Evolutionary conservation across 2,797 vertebrate genomes (phyloP).

Genomic region (Helarctos malayanus): DNA sequence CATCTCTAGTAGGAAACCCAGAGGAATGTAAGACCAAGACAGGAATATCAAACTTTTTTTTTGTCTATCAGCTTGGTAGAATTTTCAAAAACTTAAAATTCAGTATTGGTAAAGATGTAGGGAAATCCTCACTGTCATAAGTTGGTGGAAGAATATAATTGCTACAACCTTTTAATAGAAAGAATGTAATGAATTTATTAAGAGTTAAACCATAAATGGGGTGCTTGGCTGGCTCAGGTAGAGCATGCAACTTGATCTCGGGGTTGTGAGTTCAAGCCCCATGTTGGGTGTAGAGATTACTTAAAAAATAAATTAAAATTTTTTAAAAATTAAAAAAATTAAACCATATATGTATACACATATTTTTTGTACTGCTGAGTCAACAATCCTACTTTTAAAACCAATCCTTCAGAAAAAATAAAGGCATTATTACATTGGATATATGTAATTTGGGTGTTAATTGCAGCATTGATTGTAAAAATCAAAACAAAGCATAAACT

Average conservation of each 20-base stretch:
- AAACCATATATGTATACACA: background rate
- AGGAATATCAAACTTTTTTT: background rate
- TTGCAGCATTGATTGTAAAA: conserved; percentile 10
- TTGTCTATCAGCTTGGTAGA: background rate
- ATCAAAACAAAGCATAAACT: conserved; percentile 24
- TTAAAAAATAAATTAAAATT: background rate
- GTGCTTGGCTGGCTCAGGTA: background rate
- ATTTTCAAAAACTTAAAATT: conserved; percentile 29
- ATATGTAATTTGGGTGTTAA: background rate
- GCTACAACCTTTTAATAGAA: background rate
- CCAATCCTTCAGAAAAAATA: background rate
- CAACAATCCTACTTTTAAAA: background rate
- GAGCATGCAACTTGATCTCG: background rate
- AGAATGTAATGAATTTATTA: background rate
- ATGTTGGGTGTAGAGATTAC: background rate
- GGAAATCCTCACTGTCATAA: background rate
- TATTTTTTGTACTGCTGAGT: background rate
- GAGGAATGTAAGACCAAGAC: background rate
- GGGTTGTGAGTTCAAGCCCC: background rate
- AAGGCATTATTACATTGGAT: background rate
- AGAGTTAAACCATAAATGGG: background rate
- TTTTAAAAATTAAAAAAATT: background rate
- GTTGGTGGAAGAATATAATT: background rate
- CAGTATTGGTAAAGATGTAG: background rate
- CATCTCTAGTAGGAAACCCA: background rate